A percentile compares a stretch with the other conserved stretches of the same genome.
Conservation (phyloP, 2,888 invertebrate species). For the Anthoptus insignis region DNA sequence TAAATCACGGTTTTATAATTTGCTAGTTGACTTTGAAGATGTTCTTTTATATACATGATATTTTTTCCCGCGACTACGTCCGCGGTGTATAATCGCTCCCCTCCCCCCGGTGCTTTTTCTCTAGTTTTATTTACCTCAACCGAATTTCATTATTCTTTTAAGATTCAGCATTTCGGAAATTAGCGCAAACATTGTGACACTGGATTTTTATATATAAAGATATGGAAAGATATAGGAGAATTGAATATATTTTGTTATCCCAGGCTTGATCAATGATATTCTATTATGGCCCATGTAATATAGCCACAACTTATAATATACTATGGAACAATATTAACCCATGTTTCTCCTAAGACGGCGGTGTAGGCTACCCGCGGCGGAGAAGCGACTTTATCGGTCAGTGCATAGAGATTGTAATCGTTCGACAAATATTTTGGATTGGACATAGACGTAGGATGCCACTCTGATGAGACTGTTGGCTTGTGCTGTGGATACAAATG, state of each 20-base stretch:
- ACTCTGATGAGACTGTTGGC: conserved; percentile 8
- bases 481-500: conserved; percentile 24
- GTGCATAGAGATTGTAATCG: conserved; percentile 50
- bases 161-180: too few species aligned
- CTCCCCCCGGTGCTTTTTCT: too few species aligned
- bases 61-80: too few species aligned
- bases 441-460: conserved; percentile 25
- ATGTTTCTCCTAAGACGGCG: conserved; percentile 65
- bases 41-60: too few species aligned
- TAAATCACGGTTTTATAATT: too few species aligned
- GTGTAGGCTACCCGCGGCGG: conserved; percentile 56
- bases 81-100: too few species aligned
- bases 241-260: background rate
- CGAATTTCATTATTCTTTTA: too few species aligned
- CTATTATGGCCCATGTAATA: background rate
- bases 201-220: too few species aligned
- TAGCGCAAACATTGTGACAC: too few species aligned
- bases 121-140: too few species aligned
- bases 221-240: too few species aligned
- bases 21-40: too few species aligned
- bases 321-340: conserved; percentile 50
- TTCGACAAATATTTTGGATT: conserved; percentile 8
- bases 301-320: background rate
- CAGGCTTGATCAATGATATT: background rate
- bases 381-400: conserved; percentile 55